Percentiles rank a stretch among this genome's conserved stretches.
Evolutionary conservation across 2,888 invertebrate species (phyloP).

Genomic region (Ectropis crepuscularia): DNA sequence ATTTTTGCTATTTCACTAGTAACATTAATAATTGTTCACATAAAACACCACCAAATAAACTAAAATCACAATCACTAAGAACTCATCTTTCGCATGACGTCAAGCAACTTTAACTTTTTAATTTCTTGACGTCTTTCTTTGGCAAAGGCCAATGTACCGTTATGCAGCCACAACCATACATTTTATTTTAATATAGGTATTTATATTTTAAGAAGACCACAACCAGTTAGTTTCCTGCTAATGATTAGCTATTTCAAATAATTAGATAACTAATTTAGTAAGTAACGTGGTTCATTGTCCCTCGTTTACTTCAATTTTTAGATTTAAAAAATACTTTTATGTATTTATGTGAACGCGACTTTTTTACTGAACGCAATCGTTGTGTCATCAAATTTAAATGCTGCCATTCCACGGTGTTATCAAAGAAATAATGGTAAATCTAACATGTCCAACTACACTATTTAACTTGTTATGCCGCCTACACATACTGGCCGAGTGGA

Average conservation of each 20-base stretch:
- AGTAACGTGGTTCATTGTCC: too few relatives aligned
- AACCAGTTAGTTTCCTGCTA: too few relatives aligned
- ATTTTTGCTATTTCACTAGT: constrained; percentile 90
- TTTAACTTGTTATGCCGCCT: too few relatives aligned
- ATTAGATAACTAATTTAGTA: too few relatives aligned
- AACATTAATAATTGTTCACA: constrained; percentile 78
- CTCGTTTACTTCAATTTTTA: too few relatives aligned
- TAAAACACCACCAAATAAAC: constrained; percentile 69
- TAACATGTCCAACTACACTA: not conserved
- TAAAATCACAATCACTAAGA: constrained; percentile 71
- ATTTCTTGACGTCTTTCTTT: constrained; percentile 32
- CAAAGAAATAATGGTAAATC: not conserved
- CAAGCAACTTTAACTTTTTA: constrained; percentile 63
- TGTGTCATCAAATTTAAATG: constrained; percentile 2
- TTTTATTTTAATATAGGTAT: not conserved
- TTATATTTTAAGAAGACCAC: too few relatives aligned
- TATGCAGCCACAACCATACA: constrained; percentile 20
- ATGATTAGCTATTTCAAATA: not conserved
- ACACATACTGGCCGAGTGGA: too few relatives aligned
- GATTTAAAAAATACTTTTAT: not conserved
- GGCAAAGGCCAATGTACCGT: constrained; percentile 33
- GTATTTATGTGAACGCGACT: not conserved
- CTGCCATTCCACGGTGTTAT: not conserved
- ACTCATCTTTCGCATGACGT: constrained; percentile 80
- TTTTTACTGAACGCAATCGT: constrained; percentile 7